phyloP scores from a whole-genome alignment of 2,113 vertebrate species.

The Bostrychus sinensis region DNA sequence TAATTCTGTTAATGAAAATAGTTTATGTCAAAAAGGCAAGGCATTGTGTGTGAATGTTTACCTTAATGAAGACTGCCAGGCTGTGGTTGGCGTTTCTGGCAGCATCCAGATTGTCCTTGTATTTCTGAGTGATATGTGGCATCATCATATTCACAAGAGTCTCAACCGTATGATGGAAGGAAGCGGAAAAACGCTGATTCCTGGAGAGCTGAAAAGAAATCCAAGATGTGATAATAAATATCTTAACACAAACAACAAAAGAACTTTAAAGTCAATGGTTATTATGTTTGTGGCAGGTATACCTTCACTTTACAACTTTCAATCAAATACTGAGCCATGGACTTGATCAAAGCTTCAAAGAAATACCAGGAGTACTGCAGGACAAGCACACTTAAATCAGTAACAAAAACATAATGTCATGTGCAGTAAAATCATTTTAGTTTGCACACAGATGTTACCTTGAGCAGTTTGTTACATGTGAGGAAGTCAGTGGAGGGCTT shows the following conservation, averaged over 20 bases:
- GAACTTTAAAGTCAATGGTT: not conserved
- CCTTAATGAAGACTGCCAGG: conserved; percentile 96
- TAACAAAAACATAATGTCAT: conserved; percentile 15
- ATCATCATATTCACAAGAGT: conserved; percentile 96
- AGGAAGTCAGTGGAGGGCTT: conserved; percentile 98
- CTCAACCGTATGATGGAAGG: conserved; percentile 95
- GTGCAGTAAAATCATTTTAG: not conserved
- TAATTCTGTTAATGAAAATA: not conserved
- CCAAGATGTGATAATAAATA: not conserved
- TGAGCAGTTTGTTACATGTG: conserved; percentile 97
- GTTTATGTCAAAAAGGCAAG: not conserved
- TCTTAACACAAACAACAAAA: not conserved
- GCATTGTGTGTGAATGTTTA: conserved; percentile 50
- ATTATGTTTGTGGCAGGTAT: conserved; percentile 34
- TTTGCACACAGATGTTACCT: conserved; percentile 78
- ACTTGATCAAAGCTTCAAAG: conserved; percentile 96
- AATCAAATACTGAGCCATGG: conserved; percentile 96
- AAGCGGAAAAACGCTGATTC: conserved; percentile 95
- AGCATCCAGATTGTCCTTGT: conserved; percentile 95
- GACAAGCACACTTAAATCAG: conserved; percentile 49
- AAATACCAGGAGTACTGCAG: conserved; percentile 99
- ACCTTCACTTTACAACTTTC: conserved; percentile 95
- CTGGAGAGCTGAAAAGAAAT: conserved; percentile 82
- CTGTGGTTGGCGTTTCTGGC: conserved; percentile 97
- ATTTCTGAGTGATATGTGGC: conserved; percentile 98